Conservation (phyloP, 2,888 invertebrate species). For the Aricia artaxerxes region DNA sequence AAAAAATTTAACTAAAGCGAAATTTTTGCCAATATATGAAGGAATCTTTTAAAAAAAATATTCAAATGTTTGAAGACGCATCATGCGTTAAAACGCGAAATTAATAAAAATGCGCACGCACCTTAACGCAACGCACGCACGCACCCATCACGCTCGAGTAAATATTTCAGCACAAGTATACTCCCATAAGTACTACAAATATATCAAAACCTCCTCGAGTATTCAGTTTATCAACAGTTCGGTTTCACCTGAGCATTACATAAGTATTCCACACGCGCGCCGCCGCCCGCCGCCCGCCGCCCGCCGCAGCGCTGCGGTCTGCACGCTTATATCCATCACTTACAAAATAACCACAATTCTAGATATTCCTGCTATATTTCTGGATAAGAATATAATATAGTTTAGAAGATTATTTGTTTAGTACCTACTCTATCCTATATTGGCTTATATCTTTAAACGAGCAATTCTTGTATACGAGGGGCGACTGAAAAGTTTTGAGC, state of each 20-base stretch:
- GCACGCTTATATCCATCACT: constrained; percentile 3
- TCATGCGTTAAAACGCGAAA: neutral
- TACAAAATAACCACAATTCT: neutral
- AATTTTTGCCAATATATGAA: too few species aligned
- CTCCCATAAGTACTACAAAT: neutral
- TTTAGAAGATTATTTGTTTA: neutral
- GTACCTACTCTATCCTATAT: too few species aligned
- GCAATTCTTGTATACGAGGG: too few species aligned
- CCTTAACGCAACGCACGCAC: neutral
- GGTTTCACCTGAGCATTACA: neutral
- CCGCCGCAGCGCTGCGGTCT: neutral
- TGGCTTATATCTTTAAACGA: too few species aligned
- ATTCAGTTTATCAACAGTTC: neutral
- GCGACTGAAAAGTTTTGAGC: too few species aligned
- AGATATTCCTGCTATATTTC: constrained; percentile 1
- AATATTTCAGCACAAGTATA: neutral
- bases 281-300: neutral
- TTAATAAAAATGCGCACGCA: too few species aligned
- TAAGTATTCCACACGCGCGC: neutral
- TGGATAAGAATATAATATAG: neutral
- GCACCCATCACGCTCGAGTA: neutral
- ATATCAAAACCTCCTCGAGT: neutral
- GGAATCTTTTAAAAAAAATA: too few species aligned
- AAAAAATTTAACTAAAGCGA: neutral
- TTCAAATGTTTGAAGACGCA: neutral